Base-by-base conservation (phyloP, 2,888 invertebrate species). In the Schizotus pectinicornis region DNA sequence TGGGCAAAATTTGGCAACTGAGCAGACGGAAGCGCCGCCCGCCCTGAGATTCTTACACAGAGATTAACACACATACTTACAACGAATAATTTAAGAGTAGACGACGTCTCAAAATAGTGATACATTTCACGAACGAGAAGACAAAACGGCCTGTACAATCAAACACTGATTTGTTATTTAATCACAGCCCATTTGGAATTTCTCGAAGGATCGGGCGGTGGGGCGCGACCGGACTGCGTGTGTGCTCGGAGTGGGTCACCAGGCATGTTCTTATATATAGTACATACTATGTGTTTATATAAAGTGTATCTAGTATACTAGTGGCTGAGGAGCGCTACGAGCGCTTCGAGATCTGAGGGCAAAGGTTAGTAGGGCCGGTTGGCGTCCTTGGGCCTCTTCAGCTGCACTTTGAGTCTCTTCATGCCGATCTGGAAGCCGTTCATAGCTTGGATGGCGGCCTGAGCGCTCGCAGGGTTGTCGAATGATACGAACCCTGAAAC, bases 381-480 rank as follows among this genome's bases (percentile, higher is more conserved):
- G 79, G 95, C 95, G 82, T 97, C 96, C 86, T 97, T 97, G 82
- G 98, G 98, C 85, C 98, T 88, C 84, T 98, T 98, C 83, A 98
- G 89, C 85, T 98, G 98, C 77, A 98, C 98, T 86, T 99, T 98
- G 80, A 98, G 92, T 79, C 98, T 89, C 86, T 99, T 99, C 98
- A 98, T 98, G 78, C 98, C 98, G 82, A 98, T 98, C 85, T 98
- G 98, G 85, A 98, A 99, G 80, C 98, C 98, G 84, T 99, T 99
- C 98, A 99, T 99, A 75, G 98, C 93, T 82, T 98, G 96, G 81
- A 99, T 99, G 73, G 98, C 98, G 71, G 95, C 92, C 82, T 98
- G 97, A 79, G 98, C 98, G 80, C 96, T 96, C 74, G 93, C 87
- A 73, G 96, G 96, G 86, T 98, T 98, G 87, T 99, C 98, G 85